Evolutionary conservation across 2,888 invertebrate species (phyloP).

Genomic region (Drosophila differens): DNA sequence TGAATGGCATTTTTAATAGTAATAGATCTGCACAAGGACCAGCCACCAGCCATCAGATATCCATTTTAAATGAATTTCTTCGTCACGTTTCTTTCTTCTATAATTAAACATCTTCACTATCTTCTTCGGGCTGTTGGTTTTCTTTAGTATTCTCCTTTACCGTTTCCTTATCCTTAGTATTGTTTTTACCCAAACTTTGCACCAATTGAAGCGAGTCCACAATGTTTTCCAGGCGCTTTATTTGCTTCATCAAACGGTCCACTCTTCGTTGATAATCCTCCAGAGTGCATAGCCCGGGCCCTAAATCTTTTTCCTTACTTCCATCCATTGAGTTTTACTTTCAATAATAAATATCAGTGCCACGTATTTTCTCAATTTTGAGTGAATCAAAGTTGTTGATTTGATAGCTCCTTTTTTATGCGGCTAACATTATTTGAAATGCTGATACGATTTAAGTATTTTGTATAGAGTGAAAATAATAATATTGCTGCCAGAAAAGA

Average conservation of each 20-base stretch:
- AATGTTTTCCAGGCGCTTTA: conserved; percentile 24
- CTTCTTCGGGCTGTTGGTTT: conserved; percentile 3
- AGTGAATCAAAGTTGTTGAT: neutral
- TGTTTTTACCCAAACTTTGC: neutral
- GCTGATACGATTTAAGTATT: neutral
- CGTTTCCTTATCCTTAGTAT: neutral
- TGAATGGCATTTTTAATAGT: conserved; percentile 30
- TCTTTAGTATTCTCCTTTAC: neutral
- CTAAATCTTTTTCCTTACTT: neutral
- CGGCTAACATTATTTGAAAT: neutral
- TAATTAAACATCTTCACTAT: neutral
- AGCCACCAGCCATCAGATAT: neutral
- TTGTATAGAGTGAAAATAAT: neutral
- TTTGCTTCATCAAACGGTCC: conserved; percentile 20
- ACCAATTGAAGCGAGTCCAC: conserved; percentile 7
- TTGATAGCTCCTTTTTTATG: neutral
- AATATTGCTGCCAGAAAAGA: neutral
- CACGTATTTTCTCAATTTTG: conserved; percentile 13
- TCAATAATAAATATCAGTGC: neutral
- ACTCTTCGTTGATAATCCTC: conserved; percentile 32
- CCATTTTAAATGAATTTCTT: neutral
- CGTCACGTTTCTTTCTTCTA: neutral
- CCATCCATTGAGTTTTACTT: conserved; percentile 20
- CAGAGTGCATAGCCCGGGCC: conserved; percentile 5
- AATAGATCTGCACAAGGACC: neutral